A percentile compares a stretch with the other conserved stretches of the same genome.
These are phyloP conservation scores for Zhuqinia jingwanae DNA, from an alignment of 2,888 invertebrate genomes.

Conservation along the genomic window DNA sequence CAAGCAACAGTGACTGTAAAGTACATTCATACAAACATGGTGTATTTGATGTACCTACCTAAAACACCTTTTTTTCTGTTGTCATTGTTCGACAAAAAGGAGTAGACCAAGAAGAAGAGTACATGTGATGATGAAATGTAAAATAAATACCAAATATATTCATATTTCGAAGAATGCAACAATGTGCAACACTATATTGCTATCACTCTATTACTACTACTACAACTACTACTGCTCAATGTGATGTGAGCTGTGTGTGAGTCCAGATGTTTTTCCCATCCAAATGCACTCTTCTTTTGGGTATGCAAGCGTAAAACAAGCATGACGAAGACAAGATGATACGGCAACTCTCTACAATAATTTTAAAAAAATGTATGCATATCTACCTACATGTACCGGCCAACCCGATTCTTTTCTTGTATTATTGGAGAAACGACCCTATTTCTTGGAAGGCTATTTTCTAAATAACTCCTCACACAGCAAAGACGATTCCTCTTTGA, in stretches of 20 bases:
- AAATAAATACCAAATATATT: too few species aligned
- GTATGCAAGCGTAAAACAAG: too few species aligned
- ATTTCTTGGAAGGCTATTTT: slow-evolving; percentile 64
- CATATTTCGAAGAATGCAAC: background rate
- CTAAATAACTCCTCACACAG: too few species aligned
- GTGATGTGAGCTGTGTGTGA: background rate
- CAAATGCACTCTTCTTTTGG: too few species aligned
- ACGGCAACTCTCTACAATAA: too few species aligned
- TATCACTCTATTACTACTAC: background rate
- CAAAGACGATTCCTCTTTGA: too few species aligned
- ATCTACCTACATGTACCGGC: too few species aligned
- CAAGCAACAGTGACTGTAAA: background rate
- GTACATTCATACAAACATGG: slow-evolving; percentile 5
- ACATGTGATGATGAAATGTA: too few species aligned
- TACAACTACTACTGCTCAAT: background rate
- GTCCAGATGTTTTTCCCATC: slow-evolving; percentile 61
- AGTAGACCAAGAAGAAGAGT: background rate
- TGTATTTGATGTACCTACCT: background rate
- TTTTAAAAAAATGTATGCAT: too few species aligned
- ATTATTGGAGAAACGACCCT: too few species aligned
- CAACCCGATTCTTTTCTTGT: too few species aligned
- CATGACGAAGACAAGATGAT: too few species aligned
- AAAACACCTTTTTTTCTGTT: background rate
- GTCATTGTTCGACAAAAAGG: background rate
- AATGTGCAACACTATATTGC: background rate